Base-by-base conservation (phyloP, 2,888 invertebrate species). In the Exocentrus adspersus region DNA sequence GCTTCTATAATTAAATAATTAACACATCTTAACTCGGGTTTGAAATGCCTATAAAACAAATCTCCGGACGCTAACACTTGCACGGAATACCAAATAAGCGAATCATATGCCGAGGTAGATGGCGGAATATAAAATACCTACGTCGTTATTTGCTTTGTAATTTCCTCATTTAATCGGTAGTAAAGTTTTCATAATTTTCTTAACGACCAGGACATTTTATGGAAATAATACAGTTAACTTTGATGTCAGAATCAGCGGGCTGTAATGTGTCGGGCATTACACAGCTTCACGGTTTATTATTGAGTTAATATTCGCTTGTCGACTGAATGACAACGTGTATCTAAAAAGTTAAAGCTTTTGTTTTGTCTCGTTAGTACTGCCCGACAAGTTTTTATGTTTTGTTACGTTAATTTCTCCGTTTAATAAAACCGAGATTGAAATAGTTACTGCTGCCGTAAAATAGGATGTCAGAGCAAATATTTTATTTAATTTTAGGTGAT, bases 281-380 rank as follows among this genome's bases (percentile, higher is more conserved):
- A 32, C 37, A 46, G 20, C 10, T 48, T 48, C 48, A 48, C 28
- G 28, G 48, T 46, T n/a, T 46, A 3, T 24, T 24, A 45, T 9
- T 45, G 28, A 16, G 28, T 28, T 30, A 17, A 48, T 48, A 28
- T 30, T 48, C n/a, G n/a, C n/a, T n/a, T n/a, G n/a, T n/a, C n/a
- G n/a, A 48, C 14, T 48, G 10, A 48, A 24, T 17, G 16, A 24
- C 24, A 1, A 48, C 16, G 14, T n/a, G n/a, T n/a, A n/a, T n/a
- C n/a, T n/a, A n/a, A n/a, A n/a, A n/a, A n/a, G n/a, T n/a, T n/a
- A n/a, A n/a, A n/a, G n/a, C n/a, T n/a, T n/a, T n/a, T n/a, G n/a
- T n/a, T n/a, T n/a, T n/a, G n/a, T n/a, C n/a, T n/a, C n/a, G n/a
- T n/a, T n/a, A n/a, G n/a, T n/a, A n/a, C n/a, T n/a, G n/a, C n/a